Conservation (phyloP, 2,888 invertebrate genomes). For the Eudemis profundana region DNA sequence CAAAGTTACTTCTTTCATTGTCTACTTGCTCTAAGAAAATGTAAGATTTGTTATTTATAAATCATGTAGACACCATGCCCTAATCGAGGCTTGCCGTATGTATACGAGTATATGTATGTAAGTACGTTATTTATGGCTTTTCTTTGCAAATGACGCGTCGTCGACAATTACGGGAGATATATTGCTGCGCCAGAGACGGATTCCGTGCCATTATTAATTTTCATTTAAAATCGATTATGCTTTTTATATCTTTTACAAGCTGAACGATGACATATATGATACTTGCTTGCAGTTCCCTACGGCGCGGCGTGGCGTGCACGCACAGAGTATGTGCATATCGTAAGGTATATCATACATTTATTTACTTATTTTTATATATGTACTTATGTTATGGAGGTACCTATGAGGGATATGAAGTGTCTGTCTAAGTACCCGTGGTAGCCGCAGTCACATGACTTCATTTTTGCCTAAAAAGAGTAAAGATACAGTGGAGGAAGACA, state of each 20-base stretch:
- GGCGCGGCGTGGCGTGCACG: not conserved
- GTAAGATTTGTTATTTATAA: too few relatives aligned
- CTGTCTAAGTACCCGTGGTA: too few relatives aligned
- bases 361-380: too few relatives aligned
- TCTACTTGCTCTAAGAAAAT: too few relatives aligned
- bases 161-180: constrained; percentile 28
- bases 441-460: too few relatives aligned
- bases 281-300: not conserved
- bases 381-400: too few relatives aligned
- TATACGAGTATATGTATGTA: constrained; percentile 13
- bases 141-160: constrained; percentile 32
- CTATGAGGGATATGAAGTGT: too few relatives aligned
- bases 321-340: too few relatives aligned
- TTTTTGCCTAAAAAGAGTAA: too few relatives aligned
- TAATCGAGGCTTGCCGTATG: constrained; percentile 3
- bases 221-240: constrained; percentile 4
- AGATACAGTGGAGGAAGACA: too few relatives aligned
- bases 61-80: constrained; percentile 9
- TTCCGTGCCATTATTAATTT: constrained; percentile 11
- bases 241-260: constrained; percentile 10
- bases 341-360: too few relatives aligned
- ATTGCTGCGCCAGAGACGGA: constrained; percentile 12
- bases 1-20: too few relatives aligned
- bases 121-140: constrained; percentile 26
- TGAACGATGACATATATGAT: constrained; percentile 1